These are phyloP conservation scores for Silurus lanzhouensis DNA, from an alignment of 2,797 vertebrate genomes.

Conservation along the genomic window DNA sequence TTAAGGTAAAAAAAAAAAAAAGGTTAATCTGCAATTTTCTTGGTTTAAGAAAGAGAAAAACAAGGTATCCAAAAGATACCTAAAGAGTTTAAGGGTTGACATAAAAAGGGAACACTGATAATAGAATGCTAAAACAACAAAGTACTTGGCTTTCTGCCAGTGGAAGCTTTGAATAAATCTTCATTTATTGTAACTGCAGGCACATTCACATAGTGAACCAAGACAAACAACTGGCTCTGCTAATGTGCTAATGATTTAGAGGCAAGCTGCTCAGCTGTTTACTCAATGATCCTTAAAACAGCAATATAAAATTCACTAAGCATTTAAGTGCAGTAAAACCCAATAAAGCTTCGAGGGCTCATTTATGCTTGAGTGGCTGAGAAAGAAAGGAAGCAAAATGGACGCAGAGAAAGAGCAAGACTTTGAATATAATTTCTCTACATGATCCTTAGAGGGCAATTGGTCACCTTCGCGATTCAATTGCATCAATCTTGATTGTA, in stretches of 20 bases:
- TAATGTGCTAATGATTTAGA: background rate
- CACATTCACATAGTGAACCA: background rate
- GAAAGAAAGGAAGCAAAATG: background rate
- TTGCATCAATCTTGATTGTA: background rate
- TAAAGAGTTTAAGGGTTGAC: background rate
- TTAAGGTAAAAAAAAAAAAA: background rate
- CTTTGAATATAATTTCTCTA: background rate
- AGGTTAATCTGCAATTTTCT: background rate
- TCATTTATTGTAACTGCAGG: background rate
- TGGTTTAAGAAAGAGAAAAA: background rate
- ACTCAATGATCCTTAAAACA: conserved; percentile 10
- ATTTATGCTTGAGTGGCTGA: background rate
- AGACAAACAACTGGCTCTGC: background rate
- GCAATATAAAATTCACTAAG: background rate
- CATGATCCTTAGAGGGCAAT: background rate
- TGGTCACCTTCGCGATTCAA: background rate
- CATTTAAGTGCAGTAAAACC: background rate
- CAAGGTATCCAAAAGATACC: too few relatives aligned
- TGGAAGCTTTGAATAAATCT: too few relatives aligned
- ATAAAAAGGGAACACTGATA: background rate
- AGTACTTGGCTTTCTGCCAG: background rate
- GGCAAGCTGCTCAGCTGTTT: background rate
- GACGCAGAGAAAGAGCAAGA: background rate
- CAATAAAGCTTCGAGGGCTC: background rate
- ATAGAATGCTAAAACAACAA: background rate